Base-by-base conservation (phyloP, 92 coral and sea anemone genomes). In the Anthopleura xanthogrammica region DNA sequence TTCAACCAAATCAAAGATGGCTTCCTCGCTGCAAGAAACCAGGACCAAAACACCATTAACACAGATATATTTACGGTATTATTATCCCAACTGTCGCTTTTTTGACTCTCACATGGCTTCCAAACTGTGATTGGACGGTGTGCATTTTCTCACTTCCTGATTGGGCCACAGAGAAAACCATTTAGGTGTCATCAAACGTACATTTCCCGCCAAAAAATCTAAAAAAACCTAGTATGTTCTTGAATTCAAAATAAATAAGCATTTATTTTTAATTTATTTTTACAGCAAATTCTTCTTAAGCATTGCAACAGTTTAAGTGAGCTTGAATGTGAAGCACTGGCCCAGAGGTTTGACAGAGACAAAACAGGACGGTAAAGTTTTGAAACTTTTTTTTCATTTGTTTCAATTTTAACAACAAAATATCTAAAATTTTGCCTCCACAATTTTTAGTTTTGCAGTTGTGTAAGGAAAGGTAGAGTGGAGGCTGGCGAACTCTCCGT, bases 1-100 rank as follows among this genome's bases (percentile, higher is more conserved):
- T 90, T 90, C 89, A 90, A 68, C 23, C 92, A 92, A 77, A 60
- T 92, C 20, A 89, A 90, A 19, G 88, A 92, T 22, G 93, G 85
- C 36, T 76, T 87, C 16, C 79, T 62, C 20, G 82, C 64, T 41
- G 77, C 73, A 64, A 88, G 89, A 23, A 8, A 14, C 2, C 90
- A 82, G 23, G 79, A 82, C 70, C 75, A 72, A 66, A 82, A 76
- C 75, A 82, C 94, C 9, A 50, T 91, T 46, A 79, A 82, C 20
- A 77, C 78, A 46, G 57, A n/a, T 52, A 77, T 75, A 46, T 88
- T 88, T 62, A 80, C 84, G 90, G 94, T 88, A 62, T 76, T 81
- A 19, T 4, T 29, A 29, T 29, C 36, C 0, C 36, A 29, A 29
- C 36, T 29, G 36, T 29, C 36, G 36, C 36, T 29, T 29, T 29